Evolutionary conservation across 1,140 invertebrate species (phyloP).

Genomic region (Amyelois transitella): DNA sequence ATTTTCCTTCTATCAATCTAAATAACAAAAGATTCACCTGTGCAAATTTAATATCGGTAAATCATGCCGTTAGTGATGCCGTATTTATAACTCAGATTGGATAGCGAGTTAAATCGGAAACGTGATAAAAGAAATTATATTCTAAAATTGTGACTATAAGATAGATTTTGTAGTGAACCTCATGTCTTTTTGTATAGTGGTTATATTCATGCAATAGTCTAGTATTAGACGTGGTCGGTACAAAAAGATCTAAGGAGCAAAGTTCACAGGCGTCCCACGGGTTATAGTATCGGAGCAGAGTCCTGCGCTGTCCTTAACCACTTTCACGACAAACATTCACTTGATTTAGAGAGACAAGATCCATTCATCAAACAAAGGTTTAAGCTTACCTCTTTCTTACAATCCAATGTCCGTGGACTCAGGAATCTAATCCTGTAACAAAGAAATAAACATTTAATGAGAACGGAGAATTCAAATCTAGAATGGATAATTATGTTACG

Average conservation of each 20-base stretch:
- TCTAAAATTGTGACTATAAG: neutral
- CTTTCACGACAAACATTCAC: neutral
- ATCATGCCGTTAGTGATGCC: conserved; percentile 31
- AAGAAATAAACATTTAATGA: conserved; percentile 6
- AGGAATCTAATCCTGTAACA: conserved; percentile 24
- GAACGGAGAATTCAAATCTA: no score
- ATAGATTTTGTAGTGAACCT: neutral
- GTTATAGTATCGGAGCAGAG: conserved; percentile 21
- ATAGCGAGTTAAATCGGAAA: neutral
- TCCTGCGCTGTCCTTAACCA: neutral
- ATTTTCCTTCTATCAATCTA: conserved; percentile 23
- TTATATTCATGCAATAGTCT: neutral
- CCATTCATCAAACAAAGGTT: no score
- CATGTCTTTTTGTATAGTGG: neutral
- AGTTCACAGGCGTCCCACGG: conserved; percentile 44
- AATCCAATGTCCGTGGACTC: neutral
- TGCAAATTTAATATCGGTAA: conserved; percentile 38
- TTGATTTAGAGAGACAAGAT: no score
- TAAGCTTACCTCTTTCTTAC: conserved; percentile 16
- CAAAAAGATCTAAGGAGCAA: conserved; percentile 28
- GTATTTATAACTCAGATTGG: conserved; percentile 18
- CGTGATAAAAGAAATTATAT: neutral
- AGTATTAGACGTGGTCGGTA: conserved; percentile 17
- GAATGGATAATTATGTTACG: no score
- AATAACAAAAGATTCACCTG: conserved; percentile 20